A percentile compares a stretch with the other conserved stretches of the same genome.
Conservation (phyloP, 2,888 invertebrate species). For the Eupsilia transversa region DNA sequence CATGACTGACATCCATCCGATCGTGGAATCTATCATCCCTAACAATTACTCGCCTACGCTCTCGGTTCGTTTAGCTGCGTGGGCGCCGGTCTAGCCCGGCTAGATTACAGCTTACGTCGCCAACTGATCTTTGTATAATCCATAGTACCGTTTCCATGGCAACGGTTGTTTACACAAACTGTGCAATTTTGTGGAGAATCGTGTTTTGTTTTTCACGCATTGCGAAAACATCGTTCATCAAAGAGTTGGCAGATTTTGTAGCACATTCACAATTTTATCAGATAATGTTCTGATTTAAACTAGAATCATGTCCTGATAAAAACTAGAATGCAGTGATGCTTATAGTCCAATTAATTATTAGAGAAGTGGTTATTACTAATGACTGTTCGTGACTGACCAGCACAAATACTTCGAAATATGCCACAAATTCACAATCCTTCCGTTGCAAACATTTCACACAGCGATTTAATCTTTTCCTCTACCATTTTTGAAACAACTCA, state of each 20-base stretch:
- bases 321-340: neutral
- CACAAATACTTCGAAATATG: neutral
- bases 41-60: constrained; percentile 64
- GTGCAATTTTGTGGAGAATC: constrained; percentile 15
- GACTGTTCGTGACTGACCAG: constrained; percentile 12
- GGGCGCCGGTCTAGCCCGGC: constrained; percentile 62
- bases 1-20: constrained; percentile 58
- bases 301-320: neutral
- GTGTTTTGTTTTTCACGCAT: constrained; percentile 21
- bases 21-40: constrained; percentile 58
- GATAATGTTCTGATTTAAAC: neutral
- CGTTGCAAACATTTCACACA: constrained; percentile 8
- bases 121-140: constrained; percentile 42
- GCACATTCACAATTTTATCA: neutral
- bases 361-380: constrained; percentile 33
- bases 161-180: constrained; percentile 37
- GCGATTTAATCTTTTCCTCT: constrained; percentile 12
- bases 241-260: constrained; percentile 1
- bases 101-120: constrained; percentile 57
- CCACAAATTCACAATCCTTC: neutral
- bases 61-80: constrained; percentile 54
- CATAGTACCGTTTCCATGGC: constrained; percentile 51
- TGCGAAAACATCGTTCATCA: neutral
- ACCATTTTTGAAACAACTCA: neutral
- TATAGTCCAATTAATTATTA: constrained; percentile 8